Percentiles rank a stretch among this genome's conserved stretches.
phyloP scores from a whole-genome alignment of 2,113 vertebrate species.

The Micronycteris hirsuta region DNA sequence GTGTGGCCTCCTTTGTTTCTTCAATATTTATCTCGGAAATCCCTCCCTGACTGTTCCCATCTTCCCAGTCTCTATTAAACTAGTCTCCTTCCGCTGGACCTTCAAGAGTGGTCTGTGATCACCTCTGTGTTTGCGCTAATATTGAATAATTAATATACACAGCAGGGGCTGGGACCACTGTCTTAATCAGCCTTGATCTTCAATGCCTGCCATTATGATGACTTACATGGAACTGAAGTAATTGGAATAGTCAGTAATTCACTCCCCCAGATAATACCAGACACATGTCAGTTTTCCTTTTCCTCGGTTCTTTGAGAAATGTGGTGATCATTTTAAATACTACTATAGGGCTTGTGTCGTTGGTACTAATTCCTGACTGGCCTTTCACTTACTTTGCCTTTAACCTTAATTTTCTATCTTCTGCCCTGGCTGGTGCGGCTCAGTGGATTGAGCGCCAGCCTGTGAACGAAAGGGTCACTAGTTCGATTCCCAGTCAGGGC shows the following conservation, averaged over 20 bases:
- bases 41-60: background rate
- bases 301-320: constrained; percentile 21
- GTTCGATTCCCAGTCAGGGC: no score
- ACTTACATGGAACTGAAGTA: background rate
- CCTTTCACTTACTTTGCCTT: constrained; percentile 53
- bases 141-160: background rate
- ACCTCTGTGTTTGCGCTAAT: background rate
- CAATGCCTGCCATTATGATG: background rate
- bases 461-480: no score
- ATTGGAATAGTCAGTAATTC: background rate
- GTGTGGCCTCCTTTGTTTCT: background rate
- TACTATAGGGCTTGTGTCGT: background rate
- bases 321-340: constrained; percentile 26
- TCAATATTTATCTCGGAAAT: background rate
- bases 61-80: background rate
- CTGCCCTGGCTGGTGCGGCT: background rate
- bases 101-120: background rate
- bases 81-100: background rate
- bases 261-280: background rate
- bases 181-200: background rate
- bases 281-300: constrained; percentile 8
- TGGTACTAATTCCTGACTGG: background rate
- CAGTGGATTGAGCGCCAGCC: no score
- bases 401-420: constrained; percentile 31
- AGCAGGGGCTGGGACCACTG: background rate